A percentile compares a stretch with the other conserved stretches of the same genome.
Evolutionary conservation across 1,140 invertebrate species (phyloP).

Genomic region (Chrysomallon squamiferum): DNA sequence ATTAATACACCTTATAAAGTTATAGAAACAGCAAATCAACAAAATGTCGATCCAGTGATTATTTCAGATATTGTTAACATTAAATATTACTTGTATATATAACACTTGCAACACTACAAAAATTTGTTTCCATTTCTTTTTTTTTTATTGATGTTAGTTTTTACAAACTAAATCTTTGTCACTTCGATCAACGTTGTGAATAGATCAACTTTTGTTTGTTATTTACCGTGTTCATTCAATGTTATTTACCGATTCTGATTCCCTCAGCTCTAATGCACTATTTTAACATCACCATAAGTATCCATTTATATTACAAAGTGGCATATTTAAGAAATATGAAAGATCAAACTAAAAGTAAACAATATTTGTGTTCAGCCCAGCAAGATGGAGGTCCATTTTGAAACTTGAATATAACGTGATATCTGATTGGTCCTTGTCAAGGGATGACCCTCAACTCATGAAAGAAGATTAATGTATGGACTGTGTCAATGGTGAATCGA

Average conservation of each 20-base stretch:
- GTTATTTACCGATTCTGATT: background rate
- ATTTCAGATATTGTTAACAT: too few species aligned
- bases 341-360: background rate
- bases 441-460: background rate
- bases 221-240: background rate
- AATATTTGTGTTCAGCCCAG: slow-evolving; percentile 21
- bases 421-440: slow-evolving; percentile 2
- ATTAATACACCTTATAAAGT: too few species aligned
- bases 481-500: too few species aligned
- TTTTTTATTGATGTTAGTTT: too few species aligned
- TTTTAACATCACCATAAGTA: background rate
- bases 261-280: background rate
- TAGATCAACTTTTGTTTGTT: background rate
- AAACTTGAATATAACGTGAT: background rate
- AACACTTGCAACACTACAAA: too few species aligned
- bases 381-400: slow-evolving; percentile 18
- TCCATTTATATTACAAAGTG: background rate
- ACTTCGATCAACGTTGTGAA: slow-evolving; percentile 14
- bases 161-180: background rate
- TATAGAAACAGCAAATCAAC: too few species aligned
- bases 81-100: too few species aligned
- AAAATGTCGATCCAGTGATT: too few species aligned
- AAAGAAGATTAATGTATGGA: too few species aligned
- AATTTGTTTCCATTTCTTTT: too few species aligned
- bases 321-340: background rate